phyloP scores from a whole-genome alignment of 2,888 invertebrate genomes.

The Drosophila longiperda region DNA sequence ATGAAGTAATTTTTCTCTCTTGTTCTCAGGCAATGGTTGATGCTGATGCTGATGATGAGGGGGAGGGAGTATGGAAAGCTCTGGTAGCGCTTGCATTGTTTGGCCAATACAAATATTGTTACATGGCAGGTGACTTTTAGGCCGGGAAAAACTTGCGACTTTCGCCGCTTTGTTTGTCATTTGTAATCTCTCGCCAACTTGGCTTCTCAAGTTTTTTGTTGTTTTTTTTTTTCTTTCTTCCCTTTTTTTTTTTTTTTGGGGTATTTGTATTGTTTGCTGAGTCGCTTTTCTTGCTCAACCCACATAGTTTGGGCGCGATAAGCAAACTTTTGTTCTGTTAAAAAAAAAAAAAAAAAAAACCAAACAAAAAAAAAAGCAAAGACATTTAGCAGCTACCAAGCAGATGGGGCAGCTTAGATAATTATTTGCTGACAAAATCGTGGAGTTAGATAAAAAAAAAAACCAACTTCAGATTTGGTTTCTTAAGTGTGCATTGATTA shows the following conservation, averaged over 20 bases:
- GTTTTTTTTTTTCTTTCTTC: background rate
- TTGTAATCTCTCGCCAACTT: constrained; percentile 50
- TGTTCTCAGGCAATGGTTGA: constrained; percentile 8
- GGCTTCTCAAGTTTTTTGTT: constrained; percentile 12
- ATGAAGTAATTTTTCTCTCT: constrained; percentile 74
- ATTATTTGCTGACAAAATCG: constrained; percentile 27
- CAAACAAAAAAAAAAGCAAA: background rate
- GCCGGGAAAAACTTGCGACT: constrained; percentile 38
- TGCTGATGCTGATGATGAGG: too few species aligned
- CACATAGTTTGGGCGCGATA: constrained; percentile 50
- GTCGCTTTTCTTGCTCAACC: constrained; percentile 33
- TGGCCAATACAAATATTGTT: constrained; percentile 58
- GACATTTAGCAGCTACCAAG: constrained; percentile 9
- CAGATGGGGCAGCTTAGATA: constrained; percentile 42
- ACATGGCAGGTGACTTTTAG: constrained; percentile 57
- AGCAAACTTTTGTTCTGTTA: constrained; percentile 36
- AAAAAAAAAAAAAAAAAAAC: too few species aligned
- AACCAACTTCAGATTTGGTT: constrained; percentile 1
- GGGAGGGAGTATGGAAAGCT: background rate
- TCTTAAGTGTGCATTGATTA: background rate
- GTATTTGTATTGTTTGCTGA: constrained; percentile 43
- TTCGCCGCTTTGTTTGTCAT: constrained; percentile 61
- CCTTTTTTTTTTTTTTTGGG: background rate
- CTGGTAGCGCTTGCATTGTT: constrained; percentile 58
- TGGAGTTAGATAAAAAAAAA: constrained; percentile 10